phyloP scores from a whole-genome alignment of 2,113 vertebrate species.

The Petrocephalus zakoni region DNA sequence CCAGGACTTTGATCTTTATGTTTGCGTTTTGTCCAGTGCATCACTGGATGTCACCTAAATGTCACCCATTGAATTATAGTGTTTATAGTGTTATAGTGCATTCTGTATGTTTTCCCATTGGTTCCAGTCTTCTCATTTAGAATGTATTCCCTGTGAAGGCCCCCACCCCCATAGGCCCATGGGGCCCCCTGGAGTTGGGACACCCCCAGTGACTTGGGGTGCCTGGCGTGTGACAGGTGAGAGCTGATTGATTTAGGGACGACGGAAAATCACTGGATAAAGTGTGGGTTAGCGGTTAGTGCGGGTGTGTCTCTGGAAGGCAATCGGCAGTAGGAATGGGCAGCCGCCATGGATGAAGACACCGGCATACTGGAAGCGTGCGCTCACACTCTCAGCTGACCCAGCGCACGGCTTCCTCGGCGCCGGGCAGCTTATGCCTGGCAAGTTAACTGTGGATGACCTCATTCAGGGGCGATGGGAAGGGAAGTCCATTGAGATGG shows the following conservation, averaged over 20 bases:
- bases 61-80: not conserved
- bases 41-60: not conserved
- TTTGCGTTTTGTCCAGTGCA: not conserved
- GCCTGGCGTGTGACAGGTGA: not conserved
- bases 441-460: constrained; percentile 5
- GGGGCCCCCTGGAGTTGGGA: not conserved
- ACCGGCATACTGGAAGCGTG: not conserved
- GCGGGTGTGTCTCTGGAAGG: not conserved
- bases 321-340: not conserved
- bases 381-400: not conserved
- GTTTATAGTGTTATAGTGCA: too few relatives aligned
- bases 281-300: constrained; percentile 26
- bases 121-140: not conserved
- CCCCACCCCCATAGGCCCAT: too few relatives aligned
- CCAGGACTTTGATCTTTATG: not conserved
- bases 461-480: not conserved
- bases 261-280: constrained; percentile 32
- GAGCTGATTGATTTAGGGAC: not conserved
- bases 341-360: not conserved
- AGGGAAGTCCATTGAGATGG: constrained; percentile 7
- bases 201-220: not conserved
- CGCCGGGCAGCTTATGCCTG: not conserved
- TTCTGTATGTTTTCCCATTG: not conserved
- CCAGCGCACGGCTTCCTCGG: not conserved
- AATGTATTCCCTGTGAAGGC: not conserved